Base-by-base conservation (phyloP, 2,797 vertebrate genomes). In the Siniperca scherzeri region DNA sequence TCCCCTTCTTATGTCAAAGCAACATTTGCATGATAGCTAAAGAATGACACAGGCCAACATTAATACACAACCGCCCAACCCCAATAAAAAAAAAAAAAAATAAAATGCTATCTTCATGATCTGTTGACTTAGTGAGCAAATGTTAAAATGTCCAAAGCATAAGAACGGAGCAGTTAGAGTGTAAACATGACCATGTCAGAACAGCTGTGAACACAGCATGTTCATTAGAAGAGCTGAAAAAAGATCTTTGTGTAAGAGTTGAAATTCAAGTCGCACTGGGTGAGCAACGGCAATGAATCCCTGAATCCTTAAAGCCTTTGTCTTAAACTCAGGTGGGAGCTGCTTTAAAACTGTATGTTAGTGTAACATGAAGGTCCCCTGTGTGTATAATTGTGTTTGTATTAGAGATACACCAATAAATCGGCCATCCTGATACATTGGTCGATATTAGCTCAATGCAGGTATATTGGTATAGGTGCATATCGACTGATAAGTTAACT, bases 21-120 rank as follows among this genome's bases (percentile, higher is more conserved):
- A 55, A 67, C 60, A 90, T 90, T 90, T 92, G 82, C 84, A 87
- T 91, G 60, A 68, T 21, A 6, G 46, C 60, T 30, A 13, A 38
- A 57, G 4, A 30, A 27, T 65, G 55, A 84, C 74, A 82, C 33
- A 40, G 25, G 19, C 76, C 33, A 74, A 74, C 74, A 61, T 64
- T 66, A 81, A 77, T 52, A 76, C 36, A 72, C 38, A 84, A 69
- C 71, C 6, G 50, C 38, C 59, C 21, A 10, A 14, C 30, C 30
- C 1, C 44, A 3, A 79, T 50, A 19, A 73, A 81, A 78, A 30
- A 19, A 73, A 81, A 78, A n/a, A n/a, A 30, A 30, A 30, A 30
- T n/a, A 30, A 30, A 59, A 70, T 25, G 61, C 52, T 83, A 86
- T 87, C 82, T 81, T 17, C 16, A 40, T 33, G 7, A 89, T 87